Base-by-base conservation (phyloP, 2,113 vertebrate genomes). In the Centrocercus urophasianus region DNA sequence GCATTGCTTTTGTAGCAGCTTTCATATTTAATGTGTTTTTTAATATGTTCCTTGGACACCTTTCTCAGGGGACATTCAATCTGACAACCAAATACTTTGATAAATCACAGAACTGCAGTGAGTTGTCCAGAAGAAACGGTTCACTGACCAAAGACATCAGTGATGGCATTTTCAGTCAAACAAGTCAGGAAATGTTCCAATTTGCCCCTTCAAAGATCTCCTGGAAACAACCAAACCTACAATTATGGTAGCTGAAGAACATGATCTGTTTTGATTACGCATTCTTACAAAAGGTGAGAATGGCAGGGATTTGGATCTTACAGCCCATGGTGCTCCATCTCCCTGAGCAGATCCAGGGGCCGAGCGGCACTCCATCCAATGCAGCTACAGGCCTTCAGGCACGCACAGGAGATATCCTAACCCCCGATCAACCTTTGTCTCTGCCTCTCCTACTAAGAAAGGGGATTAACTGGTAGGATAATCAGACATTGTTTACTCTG, bases 401-500 rank as follows among this genome's bases (percentile, higher is more conserved):
- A 91, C 3, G 3, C 79, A 86, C 45, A 60, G 71, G 30, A 93
- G 79, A 88, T 86, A 79, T n/a, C 47, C 79, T 96, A 93, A 93
- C 94, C 93, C 93, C 57, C 0, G 0, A 77, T 67, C 94, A 93
- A 93, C 83, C 93, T 64, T 45, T 75, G 42, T 43, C 91, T 88
- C 85, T 88, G 40, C 61, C 27, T 57, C 77, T 72, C 64, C 67
- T 91, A 74, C 57, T 54, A 42, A 88, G 79, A 93, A 93, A 94
- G 91, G 30, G 43, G 93, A 97, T 96, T 97, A 94, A 81, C 88
- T 69, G 52, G 20, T 83, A 32, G 79, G 85, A 93, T 96, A 93
- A 97, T 94, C 91, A 95, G 94, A 81, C 88, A 90, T 82, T 93
- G 91, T 91, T 95, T 95, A 95, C 93, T 83, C 73, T 86, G 57